Evolutionary conservation across 2,888 invertebrate genomes (phyloP).

Genomic region (Heliconius erato): DNA sequence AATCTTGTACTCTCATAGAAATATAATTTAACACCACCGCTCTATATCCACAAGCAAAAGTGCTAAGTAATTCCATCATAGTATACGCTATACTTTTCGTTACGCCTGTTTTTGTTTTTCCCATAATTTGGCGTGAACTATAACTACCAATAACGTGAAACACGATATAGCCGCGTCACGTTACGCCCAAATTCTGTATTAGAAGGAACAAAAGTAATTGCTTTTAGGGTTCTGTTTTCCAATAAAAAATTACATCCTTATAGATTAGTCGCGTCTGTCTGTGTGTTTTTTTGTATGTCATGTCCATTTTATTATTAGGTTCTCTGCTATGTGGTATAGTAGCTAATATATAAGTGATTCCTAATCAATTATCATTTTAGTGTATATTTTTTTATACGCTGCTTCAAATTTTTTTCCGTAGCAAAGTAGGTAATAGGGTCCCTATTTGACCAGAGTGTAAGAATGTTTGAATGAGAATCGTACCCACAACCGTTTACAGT

Average conservation of each 20-base stretch:
- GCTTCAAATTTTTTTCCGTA: no score
- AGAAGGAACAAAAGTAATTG: conserved; percentile 12
- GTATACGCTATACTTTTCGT: not conserved
- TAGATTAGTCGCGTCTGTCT: not conserved
- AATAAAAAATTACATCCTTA: not conserved
- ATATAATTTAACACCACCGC: not conserved
- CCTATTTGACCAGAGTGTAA: no score
- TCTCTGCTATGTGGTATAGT: no score
- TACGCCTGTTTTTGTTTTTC: conserved; percentile 20
- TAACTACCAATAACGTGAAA: conserved; percentile 10
- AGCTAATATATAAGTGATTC: no score
- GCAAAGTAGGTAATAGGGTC: no score
- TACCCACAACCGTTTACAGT: no score
- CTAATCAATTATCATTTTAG: no score
- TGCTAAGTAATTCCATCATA: conserved; percentile 15
- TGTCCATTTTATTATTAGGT: no score
- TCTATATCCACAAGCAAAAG: not conserved
- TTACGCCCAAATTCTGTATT: not conserved
- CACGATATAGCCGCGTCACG: conserved; percentile 19
- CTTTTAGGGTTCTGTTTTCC: not conserved
- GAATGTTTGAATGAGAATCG: no score
- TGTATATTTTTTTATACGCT: no score
- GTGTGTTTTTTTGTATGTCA: no score
- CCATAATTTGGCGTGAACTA: conserved; percentile 17
- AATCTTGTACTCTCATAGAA: not conserved